These are phyloP conservation scores for Serrognathus titanus DNA, from an alignment of 2,888 invertebrate genomes.

Conservation along the genomic window DNA sequence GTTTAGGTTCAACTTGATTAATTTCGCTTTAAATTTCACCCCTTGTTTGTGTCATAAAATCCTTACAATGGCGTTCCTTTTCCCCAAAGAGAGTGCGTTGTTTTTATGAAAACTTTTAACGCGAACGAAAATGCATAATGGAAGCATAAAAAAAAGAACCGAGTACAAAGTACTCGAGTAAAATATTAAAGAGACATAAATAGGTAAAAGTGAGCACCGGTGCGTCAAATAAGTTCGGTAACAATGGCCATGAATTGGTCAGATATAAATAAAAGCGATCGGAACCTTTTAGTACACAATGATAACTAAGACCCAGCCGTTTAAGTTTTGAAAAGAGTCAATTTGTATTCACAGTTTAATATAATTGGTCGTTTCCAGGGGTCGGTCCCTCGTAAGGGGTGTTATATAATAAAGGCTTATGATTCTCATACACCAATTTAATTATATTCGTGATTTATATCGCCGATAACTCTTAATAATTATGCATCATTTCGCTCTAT, in stretches of 20 bases:
- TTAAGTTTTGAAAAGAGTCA: constrained; percentile 47
- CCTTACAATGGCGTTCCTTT: too few relatives aligned
- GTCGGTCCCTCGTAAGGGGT: constrained; percentile 30
- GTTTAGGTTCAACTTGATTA: too few relatives aligned
- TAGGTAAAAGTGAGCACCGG: constrained; percentile 8
- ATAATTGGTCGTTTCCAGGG: constrained; percentile 36
- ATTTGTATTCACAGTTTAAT: constrained; percentile 45
- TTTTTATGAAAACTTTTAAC: too few relatives aligned
- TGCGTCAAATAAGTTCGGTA: constrained; percentile 21
- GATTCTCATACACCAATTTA: constrained; percentile 42
- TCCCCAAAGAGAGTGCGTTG: too few relatives aligned
- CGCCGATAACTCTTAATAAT: constrained; percentile 43
- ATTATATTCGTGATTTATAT: constrained; percentile 44
- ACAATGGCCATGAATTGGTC: constrained; percentile 21
- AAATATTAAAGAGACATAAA: constrained; percentile 23
- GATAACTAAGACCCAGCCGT: constrained; percentile 44
- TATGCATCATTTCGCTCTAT: constrained; percentile 38
- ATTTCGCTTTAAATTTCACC: too few relatives aligned
- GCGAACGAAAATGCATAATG: too few relatives aligned
- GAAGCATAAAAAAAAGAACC: neutral
- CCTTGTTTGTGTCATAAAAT: too few relatives aligned
- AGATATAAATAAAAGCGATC: constrained; percentile 28
- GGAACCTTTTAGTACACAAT: constrained; percentile 29
- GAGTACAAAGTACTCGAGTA: constrained; percentile 2
- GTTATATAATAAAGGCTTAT: constrained; percentile 42